Evolutionary conservation across 2,797 vertebrate species (phyloP).

Genomic region (Clarias fuscus): DNA sequence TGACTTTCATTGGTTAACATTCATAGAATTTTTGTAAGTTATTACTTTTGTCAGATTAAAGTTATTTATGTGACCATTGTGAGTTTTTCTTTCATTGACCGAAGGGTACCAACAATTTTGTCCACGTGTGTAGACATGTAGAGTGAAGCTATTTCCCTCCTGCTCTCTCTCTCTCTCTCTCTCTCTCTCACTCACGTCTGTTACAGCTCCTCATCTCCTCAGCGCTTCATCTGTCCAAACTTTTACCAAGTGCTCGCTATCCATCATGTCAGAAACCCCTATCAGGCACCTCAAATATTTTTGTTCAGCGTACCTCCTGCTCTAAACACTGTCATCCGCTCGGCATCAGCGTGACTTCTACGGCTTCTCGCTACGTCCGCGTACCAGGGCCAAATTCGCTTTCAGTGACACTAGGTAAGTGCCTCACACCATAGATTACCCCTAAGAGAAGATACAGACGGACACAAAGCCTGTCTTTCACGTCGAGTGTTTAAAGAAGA

Average conservation of each 20-base stretch:
- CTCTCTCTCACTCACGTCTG: slow-evolving; percentile 42
- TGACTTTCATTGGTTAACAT: too few relatives aligned
- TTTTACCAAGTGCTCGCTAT: slow-evolving; percentile 45
- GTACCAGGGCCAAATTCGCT: slow-evolving; percentile 60
- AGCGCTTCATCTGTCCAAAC: slow-evolving; percentile 47
- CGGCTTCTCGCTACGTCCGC: slow-evolving; percentile 53
- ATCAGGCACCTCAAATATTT: slow-evolving; percentile 55
- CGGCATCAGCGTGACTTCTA: slow-evolving; percentile 29
- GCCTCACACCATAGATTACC: slow-evolving; percentile 18
- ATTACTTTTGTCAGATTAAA: too few relatives aligned
- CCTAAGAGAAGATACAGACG: not conserved
- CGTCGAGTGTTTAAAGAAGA: slow-evolving; percentile 12
- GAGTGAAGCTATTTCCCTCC: slow-evolving; percentile 25
- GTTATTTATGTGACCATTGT: too few relatives aligned
- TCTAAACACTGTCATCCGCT: slow-evolving; percentile 50
- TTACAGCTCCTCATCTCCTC: slow-evolving; percentile 26
- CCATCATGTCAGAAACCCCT: slow-evolving; percentile 30
- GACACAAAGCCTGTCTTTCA: not conserved
- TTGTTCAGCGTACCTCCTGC: slow-evolving; percentile 41
- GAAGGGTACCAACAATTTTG: too few relatives aligned
- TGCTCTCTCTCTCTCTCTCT: slow-evolving; percentile 1
- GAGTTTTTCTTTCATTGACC: too few relatives aligned
- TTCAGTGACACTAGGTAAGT: slow-evolving; percentile 55
- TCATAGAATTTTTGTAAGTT: too few relatives aligned
- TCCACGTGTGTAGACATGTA: too few relatives aligned